A percentile compares a stretch with the other conserved stretches of the same genome.
Conservation (phyloP, 2,113 vertebrate genomes). For the Ploceus nigricollis region DNA sequence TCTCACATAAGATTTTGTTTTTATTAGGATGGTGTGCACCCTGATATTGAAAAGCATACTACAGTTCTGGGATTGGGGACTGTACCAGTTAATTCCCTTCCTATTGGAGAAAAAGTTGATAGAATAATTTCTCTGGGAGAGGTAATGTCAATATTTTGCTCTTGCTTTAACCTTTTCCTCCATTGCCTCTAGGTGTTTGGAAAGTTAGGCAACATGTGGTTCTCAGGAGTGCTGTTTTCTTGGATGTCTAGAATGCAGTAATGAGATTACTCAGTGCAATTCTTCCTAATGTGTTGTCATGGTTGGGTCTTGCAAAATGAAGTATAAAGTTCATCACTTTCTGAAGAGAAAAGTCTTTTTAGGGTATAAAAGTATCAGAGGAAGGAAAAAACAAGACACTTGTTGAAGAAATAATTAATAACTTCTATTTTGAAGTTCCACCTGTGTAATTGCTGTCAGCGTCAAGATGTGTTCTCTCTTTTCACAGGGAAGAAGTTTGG, state of each 20-base stretch:
- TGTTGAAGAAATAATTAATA: neutral
- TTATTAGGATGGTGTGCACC: slow-evolving; percentile 55
- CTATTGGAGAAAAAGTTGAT: slow-evolving; percentile 56
- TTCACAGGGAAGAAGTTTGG: slow-evolving; percentile 63
- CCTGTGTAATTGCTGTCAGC: neutral
- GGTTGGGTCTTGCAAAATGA: neutral
- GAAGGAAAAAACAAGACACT: neutral
- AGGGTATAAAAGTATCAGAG: neutral
- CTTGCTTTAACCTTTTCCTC: neutral
- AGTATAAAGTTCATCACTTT: neutral
- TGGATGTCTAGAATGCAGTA: neutral
- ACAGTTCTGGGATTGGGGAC: slow-evolving; percentile 26
- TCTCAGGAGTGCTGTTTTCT: neutral
- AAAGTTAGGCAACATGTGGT: neutral
- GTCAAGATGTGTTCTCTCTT: neutral
- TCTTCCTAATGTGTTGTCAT: neutral
- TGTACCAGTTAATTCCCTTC: slow-evolving; percentile 67
- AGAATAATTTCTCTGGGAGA: slow-evolving; percentile 45
- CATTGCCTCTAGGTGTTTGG: neutral
- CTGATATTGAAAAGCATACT: slow-evolving; percentile 66
- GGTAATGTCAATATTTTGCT: slow-evolving; percentile 49
- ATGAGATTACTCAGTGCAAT: neutral
- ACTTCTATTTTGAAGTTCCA: neutral
- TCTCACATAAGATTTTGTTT: neutral
- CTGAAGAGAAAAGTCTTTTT: neutral